A percentile compares a stretch with the other conserved stretches of the same genome.
phyloP scores from a whole-genome alignment of 2,113 vertebrate genomes.

The Xenopus tropicalis region DNA sequence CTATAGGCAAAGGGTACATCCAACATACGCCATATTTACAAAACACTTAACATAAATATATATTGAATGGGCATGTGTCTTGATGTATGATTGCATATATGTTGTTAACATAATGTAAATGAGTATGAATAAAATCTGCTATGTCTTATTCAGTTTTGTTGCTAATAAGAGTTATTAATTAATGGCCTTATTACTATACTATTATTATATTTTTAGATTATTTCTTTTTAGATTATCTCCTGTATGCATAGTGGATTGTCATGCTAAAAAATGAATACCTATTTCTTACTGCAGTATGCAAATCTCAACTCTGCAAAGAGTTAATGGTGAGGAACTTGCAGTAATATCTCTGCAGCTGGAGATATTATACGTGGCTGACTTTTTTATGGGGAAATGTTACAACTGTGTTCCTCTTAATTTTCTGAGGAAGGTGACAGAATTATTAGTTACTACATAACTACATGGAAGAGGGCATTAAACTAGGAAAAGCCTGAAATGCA shows the following conservation, averaged over 20 bases:
- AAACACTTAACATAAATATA: too few species aligned
- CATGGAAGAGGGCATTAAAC: constrained; percentile 21
- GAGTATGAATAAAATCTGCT: too few species aligned
- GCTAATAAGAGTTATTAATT: too few species aligned
- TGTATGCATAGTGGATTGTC: background rate
- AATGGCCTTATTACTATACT: too few species aligned
- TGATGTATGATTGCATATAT: too few species aligned
- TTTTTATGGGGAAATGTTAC: constrained; percentile 33
- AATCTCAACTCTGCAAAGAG: constrained; percentile 27
- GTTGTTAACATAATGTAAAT: too few species aligned
- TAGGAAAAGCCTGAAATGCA: constrained; percentile 24
- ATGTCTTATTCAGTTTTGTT: too few species aligned
- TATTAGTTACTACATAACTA: constrained; percentile 36
- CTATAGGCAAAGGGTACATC: too few species aligned
- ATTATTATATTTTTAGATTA: background rate
- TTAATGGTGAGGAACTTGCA: constrained; percentile 34
- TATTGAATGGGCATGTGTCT: too few species aligned
- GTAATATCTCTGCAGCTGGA: constrained; percentile 31
- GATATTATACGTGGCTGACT: constrained; percentile 37
- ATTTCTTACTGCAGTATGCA: background rate
- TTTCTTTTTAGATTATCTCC: background rate
- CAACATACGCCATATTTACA: too few species aligned
- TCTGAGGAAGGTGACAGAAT: constrained; percentile 40
- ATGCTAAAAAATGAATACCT: too few species aligned
- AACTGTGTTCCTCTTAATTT: constrained; percentile 40